Percentiles rank a stretch among this genome's conserved stretches.
These are phyloP conservation scores for Cancer borealis DNA, from an alignment of 2,888 invertebrate genomes.

Conservation along the genomic window DNA sequence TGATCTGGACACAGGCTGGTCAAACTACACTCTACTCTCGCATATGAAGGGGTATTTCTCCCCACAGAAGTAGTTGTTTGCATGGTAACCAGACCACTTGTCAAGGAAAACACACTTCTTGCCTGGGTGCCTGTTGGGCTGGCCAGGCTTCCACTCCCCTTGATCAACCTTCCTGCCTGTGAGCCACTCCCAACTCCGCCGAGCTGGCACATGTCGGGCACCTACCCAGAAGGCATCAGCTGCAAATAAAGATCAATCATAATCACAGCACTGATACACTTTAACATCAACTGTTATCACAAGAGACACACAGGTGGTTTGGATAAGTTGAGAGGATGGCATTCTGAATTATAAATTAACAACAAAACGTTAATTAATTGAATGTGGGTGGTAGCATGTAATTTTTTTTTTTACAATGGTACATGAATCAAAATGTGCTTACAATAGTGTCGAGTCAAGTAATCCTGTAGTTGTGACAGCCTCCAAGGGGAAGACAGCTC, in stretches of 20 bases:
- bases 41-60: slow-evolving; percentile 76
- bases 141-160: slow-evolving; percentile 54
- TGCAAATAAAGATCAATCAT: slow-evolving; percentile 13
- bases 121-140: slow-evolving; percentile 62
- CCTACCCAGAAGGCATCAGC: slow-evolving; percentile 69
- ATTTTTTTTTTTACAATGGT: neutral
- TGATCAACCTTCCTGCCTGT: slow-evolving; percentile 37
- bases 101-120: slow-evolving; percentile 73
- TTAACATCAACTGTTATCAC: too few relatives aligned
- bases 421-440: slow-evolving; percentile 48
- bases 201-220: neutral
- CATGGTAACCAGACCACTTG: slow-evolving; percentile 66
- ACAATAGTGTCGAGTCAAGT: slow-evolving; percentile 67
- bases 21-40: slow-evolving; percentile 38
- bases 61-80: slow-evolving; percentile 74
- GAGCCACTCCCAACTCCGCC: slow-evolving; percentile 48
- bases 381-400: neutral
- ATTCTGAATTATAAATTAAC: too few relatives aligned
- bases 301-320: neutral
- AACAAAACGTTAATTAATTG: too few relatives aligned
- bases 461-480: slow-evolving; percentile 58
- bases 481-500: slow-evolving; percentile 72
- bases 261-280: neutral
- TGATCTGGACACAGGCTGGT: neutral
- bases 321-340: neutral